Evolutionary conservation across 2,797 vertebrate species (phyloP).

Genomic region (Helarctos malayanus): DNA sequence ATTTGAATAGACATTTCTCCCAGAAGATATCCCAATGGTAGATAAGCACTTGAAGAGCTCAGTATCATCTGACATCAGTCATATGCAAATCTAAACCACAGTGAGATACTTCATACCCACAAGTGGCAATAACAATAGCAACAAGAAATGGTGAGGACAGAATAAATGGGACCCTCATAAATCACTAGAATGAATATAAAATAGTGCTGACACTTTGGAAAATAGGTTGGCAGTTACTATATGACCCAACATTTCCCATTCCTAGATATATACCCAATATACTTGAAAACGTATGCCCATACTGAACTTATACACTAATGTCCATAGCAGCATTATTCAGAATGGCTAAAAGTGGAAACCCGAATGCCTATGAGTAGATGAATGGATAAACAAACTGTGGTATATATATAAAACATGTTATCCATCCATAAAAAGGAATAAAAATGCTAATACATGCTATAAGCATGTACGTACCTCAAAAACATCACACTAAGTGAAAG

Average conservation of each 20-base stretch:
- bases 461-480: neutral
- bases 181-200: neutral
- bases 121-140: neutral
- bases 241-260: neutral
- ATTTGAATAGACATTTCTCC: neutral
- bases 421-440: neutral
- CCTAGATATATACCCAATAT: neutral
- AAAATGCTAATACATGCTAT: neutral
- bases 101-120: neutral
- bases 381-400: neutral
- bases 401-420: neutral
- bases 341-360: neutral
- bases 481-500: neutral
- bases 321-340: neutral
- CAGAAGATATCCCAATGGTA: neutral
- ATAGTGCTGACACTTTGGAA: neutral
- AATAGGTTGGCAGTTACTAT: neutral
- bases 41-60: neutral
- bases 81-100: neutral
- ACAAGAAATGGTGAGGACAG: neutral
- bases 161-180: neutral
- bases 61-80: neutral
- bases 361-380: neutral
- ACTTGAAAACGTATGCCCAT: neutral
- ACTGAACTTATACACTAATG: neutral